Base-by-base conservation (phyloP, 2,113 vertebrate genomes). In the Trematocara stigmaticum region DNA sequence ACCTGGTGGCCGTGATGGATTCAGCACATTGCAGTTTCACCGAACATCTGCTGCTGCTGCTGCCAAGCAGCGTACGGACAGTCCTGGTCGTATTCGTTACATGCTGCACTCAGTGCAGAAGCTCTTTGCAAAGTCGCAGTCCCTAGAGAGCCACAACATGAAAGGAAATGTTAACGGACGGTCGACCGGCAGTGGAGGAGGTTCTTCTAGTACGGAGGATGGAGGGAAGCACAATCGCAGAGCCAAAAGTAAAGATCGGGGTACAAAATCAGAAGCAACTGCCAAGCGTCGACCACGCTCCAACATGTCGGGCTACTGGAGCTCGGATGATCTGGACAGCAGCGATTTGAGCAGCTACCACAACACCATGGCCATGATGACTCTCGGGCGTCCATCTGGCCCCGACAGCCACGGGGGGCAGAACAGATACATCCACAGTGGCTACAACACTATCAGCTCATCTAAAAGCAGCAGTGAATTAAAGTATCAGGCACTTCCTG, bases 251-350 rank as follows among this genome's bases (percentile, higher is more conserved):
- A 99, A 99, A 96, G 99, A 99, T 84, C 95, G 98, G 11, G 96
- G 91, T 6, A 97, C 97, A 0, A 99, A 99, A 93, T 97, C 97
- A 0, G 98, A 99, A 91, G 96, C 96, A 42, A 96, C 96, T 42
- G 96, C 97, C 84, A 99, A 99, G 82, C 95, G 98, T 51, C 96
- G 98, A 34, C 97, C 97, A 52, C 97, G 98, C 49, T 98, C 98
- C 89, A 99, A 99, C 95, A 99, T 99, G 95, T 99, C 99, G 0
- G 99, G 98, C 86, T 99, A 98, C 96, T 99, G 99, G 98, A 99
- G 98, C 91, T 99, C 99, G 0, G 99, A 99, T 1, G 98, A 99
- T 93, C 92, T 99, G 93, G 97, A 98, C 87, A 97, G 98, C 87
- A 97, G 97, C 45, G 98, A 98, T 9, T 94, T 98, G 86, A 97